Conservation (phyloP, 2,797 vertebrate genomes). For the Poecile montanus region DNA sequence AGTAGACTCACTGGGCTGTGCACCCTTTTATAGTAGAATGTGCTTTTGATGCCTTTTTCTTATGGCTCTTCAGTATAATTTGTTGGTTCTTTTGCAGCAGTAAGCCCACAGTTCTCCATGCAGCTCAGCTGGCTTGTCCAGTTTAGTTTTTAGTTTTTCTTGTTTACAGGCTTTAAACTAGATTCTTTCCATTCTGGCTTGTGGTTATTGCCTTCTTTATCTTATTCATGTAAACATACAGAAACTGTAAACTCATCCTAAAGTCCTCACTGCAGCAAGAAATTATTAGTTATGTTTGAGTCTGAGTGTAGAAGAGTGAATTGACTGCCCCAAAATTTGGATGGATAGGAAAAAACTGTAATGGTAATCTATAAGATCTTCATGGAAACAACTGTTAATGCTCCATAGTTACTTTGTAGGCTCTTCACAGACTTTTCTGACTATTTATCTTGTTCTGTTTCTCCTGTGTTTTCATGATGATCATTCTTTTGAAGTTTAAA, state of each 20-base stretch:
- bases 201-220: not conserved
- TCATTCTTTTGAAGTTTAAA: not conserved
- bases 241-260: not conserved
- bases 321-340: not conserved
- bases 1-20: not conserved
- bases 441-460: not conserved
- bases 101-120: not conserved
- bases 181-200: not conserved
- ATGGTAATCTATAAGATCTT: not conserved
- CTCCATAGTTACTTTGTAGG: not conserved
- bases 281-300: not conserved
- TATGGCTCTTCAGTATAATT: not conserved
- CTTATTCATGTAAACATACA: not conserved
- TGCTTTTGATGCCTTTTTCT: not conserved
- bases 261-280: not conserved
- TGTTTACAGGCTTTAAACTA: not conserved
- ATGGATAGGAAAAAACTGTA: not conserved
- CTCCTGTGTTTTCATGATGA: not conserved
- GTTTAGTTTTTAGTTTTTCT: not conserved
- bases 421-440: not conserved
- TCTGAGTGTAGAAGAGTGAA: not conserved
- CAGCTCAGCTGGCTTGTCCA: not conserved
- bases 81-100: not conserved
- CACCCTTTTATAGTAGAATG: not conserved
- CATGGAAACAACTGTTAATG: not conserved